These are phyloP conservation scores for Salvelinus alpinus DNA, from an alignment of 2,113 vertebrate species.

Conservation along the genomic window DNA sequence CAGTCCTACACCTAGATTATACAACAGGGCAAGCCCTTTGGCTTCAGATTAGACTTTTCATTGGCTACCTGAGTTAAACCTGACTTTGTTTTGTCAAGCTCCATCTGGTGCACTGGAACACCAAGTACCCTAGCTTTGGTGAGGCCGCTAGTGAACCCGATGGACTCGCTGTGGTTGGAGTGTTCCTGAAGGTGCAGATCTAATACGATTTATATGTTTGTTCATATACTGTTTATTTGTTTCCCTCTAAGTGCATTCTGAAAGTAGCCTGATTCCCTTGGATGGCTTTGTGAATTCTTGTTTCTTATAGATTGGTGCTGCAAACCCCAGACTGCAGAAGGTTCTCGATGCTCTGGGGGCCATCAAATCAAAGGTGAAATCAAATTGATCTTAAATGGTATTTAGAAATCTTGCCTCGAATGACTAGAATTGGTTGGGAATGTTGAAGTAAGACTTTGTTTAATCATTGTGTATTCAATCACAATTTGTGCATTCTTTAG, in stretches of 20 bases:
- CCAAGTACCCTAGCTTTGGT: conserved; percentile 84
- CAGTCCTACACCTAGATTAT: neutral
- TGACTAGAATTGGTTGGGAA: too few species aligned
- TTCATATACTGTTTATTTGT: neutral
- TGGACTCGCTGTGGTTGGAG: conserved; percentile 88
- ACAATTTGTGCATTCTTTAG: conserved; percentile 54
- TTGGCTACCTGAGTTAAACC: too few species aligned
- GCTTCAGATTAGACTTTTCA: too few species aligned
- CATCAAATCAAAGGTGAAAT: conserved; percentile 86
- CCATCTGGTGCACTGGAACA: conserved; percentile 97
- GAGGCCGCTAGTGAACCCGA: conserved; percentile 86
- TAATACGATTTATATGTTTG: neutral
- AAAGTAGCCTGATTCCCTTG: neutral
- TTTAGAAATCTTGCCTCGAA: too few species aligned
- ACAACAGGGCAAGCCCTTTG: too few species aligned
- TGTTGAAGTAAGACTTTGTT: neutral
- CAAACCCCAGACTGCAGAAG: conserved; percentile 83
- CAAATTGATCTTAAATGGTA: too few species aligned
- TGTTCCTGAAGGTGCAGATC: conserved; percentile 86
- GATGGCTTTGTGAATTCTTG: too few species aligned
- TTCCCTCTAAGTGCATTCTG: neutral
- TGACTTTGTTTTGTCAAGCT: conserved; percentile 72
- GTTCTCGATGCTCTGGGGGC: conserved; percentile 79
- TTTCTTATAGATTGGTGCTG: conserved; percentile 77
- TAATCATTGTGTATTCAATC: neutral